Conservation (phyloP, 2,888 invertebrate genomes). For the Neuroscelio doddi region DNA sequence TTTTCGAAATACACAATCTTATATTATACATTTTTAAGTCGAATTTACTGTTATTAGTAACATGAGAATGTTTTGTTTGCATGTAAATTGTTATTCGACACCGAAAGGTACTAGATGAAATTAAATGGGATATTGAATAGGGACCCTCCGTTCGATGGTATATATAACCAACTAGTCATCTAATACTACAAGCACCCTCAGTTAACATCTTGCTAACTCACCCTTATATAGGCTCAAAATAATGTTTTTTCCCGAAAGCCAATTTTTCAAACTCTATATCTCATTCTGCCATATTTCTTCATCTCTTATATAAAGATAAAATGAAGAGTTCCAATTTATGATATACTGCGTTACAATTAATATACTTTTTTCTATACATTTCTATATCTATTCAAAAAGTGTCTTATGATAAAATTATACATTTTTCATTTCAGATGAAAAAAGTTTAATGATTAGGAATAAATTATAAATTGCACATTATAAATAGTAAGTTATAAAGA, state of each 20-base stretch:
- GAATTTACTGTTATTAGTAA: conserved; percentile 5
- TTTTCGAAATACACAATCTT: too few species aligned
- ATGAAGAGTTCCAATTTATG: too few species aligned
- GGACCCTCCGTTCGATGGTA: conserved; percentile 15
- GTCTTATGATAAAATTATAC: too few species aligned
- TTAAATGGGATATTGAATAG: conserved; percentile 23
- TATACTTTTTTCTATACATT: too few species aligned
- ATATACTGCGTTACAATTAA: too few species aligned
- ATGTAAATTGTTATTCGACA: conserved; percentile 30
- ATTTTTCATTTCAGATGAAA: too few species aligned
- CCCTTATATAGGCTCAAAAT: conserved; percentile 19
- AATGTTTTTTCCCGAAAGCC: conserved; percentile 16
- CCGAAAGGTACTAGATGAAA: conserved; percentile 10
- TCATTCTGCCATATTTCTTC: not conserved
- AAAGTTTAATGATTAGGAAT: too few species aligned
- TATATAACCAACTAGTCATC: conserved; percentile 11
- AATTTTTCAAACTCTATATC: conserved; percentile 11
- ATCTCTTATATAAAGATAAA: too few species aligned
- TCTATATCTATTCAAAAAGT: too few species aligned
- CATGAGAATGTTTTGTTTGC: conserved; percentile 29
- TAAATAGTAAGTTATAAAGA: too few species aligned
- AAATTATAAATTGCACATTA: too few species aligned
- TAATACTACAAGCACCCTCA: conserved; percentile 16
- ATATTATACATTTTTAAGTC: too few species aligned
- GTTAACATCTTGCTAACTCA: conserved; percentile 8